Percentiles rank a stretch among this genome's conserved stretches.
Conservation (phyloP, 2,888 invertebrate genomes). For the Cyaniris semiargus region DNA sequence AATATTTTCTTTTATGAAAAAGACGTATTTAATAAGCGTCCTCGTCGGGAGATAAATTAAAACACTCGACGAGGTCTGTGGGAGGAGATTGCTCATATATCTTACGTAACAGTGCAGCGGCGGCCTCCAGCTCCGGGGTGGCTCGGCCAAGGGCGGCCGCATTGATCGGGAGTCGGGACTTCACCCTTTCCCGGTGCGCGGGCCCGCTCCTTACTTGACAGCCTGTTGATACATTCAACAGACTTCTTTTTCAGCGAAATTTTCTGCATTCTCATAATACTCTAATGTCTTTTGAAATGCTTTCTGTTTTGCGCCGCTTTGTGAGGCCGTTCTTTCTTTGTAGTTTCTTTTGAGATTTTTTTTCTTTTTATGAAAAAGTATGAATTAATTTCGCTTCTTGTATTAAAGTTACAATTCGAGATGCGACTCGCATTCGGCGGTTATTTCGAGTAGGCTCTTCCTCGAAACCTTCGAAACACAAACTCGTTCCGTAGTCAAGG, state of each 20-base stretch:
- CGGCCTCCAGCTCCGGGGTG: conserved; percentile 63
- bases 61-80: conserved; percentile 19
- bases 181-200: conserved; percentile 47
- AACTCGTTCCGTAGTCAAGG: conserved; percentile 14
- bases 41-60: neutral
- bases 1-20: neutral
- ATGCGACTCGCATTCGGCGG: neutral
- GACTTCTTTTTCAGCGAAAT: conserved; percentile 18
- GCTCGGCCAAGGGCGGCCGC: conserved; percentile 73
- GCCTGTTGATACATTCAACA: conserved; percentile 51
- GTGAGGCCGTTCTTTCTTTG: neutral
- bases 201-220: conserved; percentile 43
- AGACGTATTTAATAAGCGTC: neutral
- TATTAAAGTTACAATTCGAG: neutral
- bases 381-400: neutral
- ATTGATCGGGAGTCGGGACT: conserved; percentile 54
- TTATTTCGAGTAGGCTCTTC: conserved; percentile 7
- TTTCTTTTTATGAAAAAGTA: neutral
- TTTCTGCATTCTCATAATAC: conserved; percentile 5
- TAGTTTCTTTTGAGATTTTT: neutral
- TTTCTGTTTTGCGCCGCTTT: neutral
- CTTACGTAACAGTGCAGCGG: conserved; percentile 63
- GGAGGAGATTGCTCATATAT: conserved; percentile 36
- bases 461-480: conserved; percentile 3
- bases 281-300: conserved; percentile 12